These are phyloP conservation scores for Himalopsyche kuldschensis DNA, from an alignment of 2,888 invertebrate species.

Conservation along the genomic window DNA sequence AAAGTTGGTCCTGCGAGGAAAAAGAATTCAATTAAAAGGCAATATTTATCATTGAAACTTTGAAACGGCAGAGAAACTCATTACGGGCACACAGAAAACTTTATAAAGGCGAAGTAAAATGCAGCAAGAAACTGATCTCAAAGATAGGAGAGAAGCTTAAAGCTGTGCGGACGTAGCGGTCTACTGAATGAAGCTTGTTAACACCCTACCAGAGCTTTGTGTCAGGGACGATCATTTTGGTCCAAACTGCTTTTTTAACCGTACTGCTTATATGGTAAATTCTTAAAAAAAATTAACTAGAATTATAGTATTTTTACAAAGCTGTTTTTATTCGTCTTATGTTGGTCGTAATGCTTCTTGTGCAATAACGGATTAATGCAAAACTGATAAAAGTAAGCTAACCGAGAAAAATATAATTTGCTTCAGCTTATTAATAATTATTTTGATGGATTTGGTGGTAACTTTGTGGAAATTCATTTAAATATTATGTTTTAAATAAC, in stretches of 20 bases:
- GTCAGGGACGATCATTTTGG: not conserved
- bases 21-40: constrained; percentile 35
- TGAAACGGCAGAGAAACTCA: constrained; percentile 27
- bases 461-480: too few species aligned
- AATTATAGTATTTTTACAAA: not conserved
- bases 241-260: not conserved
- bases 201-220: not conserved
- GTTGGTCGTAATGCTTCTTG: not conserved
- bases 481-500: too few species aligned
- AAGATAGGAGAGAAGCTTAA: constrained; percentile 5
- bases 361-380: not conserved
- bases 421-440: too few species aligned
- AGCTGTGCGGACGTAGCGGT: not conserved
- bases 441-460: too few species aligned
- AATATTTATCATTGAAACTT: constrained; percentile 33
- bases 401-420: too few species aligned
- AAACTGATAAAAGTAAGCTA: not conserved
- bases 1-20: not conserved
- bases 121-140: constrained; percentile 11
- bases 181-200: constrained; percentile 6
- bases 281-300: not conserved
- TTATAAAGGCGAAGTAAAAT: constrained; percentile 11
- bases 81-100: constrained; percentile 23
- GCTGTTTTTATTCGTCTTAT: not conserved
- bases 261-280: not conserved